phyloP scores from a whole-genome alignment of 1,140 invertebrate genomes.

The Hypothenemus hampei region DNA sequence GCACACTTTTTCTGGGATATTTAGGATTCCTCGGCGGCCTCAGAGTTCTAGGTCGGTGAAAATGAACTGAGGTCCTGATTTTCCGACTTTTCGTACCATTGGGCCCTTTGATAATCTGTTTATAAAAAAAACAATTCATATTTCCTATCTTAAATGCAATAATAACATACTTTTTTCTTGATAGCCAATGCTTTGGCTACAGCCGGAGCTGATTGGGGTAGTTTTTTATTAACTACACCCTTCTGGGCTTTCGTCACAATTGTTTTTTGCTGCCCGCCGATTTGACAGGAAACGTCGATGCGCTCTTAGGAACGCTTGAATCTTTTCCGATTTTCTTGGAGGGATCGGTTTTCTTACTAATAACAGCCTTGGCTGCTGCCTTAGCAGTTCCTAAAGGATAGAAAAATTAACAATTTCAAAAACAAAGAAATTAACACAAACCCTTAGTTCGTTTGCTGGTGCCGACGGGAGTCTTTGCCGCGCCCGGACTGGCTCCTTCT shows the following conservation, averaged over 20 bases:
- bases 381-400: constrained; percentile 40
- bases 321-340: constrained; percentile 49
- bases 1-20: constrained; percentile 92
- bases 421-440: constrained; percentile 17
- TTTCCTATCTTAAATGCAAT: constrained; percentile 65
- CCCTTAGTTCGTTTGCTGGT: too few species aligned
- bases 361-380: constrained; percentile 48
- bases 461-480: too few species aligned
- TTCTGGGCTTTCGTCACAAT: constrained; percentile 52
- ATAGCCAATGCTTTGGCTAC: constrained; percentile 61
- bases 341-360: constrained; percentile 41
- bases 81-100: constrained; percentile 83
- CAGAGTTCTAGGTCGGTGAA: constrained; percentile 90
- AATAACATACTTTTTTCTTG: constrained; percentile 69
- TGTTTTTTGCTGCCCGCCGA: constrained; percentile 30
- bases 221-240: constrained; percentile 49
- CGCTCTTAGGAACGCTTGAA: too few species aligned
- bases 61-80: constrained; percentile 91
- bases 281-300: too few species aligned
- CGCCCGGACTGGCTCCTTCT: too few species aligned
- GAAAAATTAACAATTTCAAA: constrained; percentile 10
- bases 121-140: constrained; percentile 46
- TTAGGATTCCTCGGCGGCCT: constrained; percentile 86
- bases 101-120: constrained; percentile 81
- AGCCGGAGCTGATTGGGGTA: constrained; percentile 50